A percentile compares a stretch with the other conserved stretches of the same genome.
These are phyloP conservation scores for Oligia fasciuncula DNA, from an alignment of 2,888 invertebrate genomes.

Conservation along the genomic window DNA sequence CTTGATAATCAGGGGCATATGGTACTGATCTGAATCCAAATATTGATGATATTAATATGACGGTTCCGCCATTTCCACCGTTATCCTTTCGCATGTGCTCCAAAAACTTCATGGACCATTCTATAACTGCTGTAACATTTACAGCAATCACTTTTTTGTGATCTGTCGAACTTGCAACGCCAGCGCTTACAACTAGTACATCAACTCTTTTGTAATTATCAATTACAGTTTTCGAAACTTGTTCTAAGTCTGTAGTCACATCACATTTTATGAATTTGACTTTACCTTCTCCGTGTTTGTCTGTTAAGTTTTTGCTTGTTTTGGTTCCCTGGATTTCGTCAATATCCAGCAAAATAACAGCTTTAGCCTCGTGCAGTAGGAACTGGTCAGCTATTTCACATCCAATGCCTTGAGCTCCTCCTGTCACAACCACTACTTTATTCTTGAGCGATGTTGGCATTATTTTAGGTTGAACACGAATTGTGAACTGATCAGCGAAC, in stretches of 20 bases:
- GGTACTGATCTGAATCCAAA: slow-evolving; percentile 51
- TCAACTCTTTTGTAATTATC: slow-evolving; percentile 42
- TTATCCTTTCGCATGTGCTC: slow-evolving; percentile 87
- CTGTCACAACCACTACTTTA: slow-evolving; percentile 81
- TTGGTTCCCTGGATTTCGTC: slow-evolving; percentile 40
- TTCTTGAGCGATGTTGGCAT: slow-evolving; percentile 65
- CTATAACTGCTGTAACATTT: slow-evolving; percentile 52
- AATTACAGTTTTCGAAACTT: slow-evolving; percentile 39
- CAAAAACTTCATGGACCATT: slow-evolving; percentile 81
- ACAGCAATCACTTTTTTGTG: slow-evolving; percentile 35
- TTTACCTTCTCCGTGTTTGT: slow-evolving; percentile 49
- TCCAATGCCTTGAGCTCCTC: slow-evolving; percentile 89
- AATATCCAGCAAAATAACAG: slow-evolving; percentile 57
- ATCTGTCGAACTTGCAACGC: background rate
- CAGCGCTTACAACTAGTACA: slow-evolving; percentile 51
- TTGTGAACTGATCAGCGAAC: background rate
- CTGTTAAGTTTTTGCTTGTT: slow-evolving; percentile 32
- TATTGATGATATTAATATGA: slow-evolving; percentile 87
- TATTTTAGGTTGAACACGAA: slow-evolving; percentile 30
- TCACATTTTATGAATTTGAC: slow-evolving; percentile 69
- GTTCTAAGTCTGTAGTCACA: slow-evolving; percentile 51
- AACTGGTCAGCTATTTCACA: slow-evolving; percentile 83
- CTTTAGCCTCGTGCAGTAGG: slow-evolving; percentile 78
- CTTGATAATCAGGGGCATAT: slow-evolving; percentile 63
- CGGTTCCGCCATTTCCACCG: slow-evolving; percentile 88